Conservation (phyloP, 2,797 vertebrate genomes). For the Botia almorhae region DNA sequence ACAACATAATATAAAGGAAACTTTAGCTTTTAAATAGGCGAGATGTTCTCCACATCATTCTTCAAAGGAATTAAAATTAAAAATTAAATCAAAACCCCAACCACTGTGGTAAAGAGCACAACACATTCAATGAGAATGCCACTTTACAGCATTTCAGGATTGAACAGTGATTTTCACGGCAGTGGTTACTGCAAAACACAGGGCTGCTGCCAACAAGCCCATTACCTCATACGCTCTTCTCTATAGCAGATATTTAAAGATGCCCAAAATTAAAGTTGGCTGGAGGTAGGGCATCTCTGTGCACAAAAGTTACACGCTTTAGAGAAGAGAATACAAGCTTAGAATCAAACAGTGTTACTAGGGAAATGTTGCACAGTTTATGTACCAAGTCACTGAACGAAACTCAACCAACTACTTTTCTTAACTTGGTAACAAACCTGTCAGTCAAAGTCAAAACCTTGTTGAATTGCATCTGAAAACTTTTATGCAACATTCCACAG, state of each 20-base stretch:
- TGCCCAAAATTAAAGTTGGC: slow-evolving; percentile 41
- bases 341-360: slow-evolving; percentile 57
- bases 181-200: slow-evolving; percentile 56
- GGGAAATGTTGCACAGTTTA: slow-evolving; percentile 9
- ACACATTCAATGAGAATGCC: slow-evolving; percentile 9
- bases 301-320: slow-evolving; percentile 36
- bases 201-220: slow-evolving; percentile 79
- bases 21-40: slow-evolving; percentile 67
- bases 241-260: slow-evolving; percentile 47
- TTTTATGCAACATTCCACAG: slow-evolving; percentile 21
- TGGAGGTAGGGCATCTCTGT: slow-evolving; percentile 45
- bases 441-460: not conserved
- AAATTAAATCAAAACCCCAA: slow-evolving; percentile 35
- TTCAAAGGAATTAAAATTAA: slow-evolving; percentile 67
- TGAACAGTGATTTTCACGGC: slow-evolving; percentile 44
- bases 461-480: not conserved
- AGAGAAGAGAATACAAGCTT: slow-evolving; percentile 68
- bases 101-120: slow-evolving; percentile 54
- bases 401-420: not conserved
- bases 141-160: slow-evolving; percentile 34
- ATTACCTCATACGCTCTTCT: slow-evolving; percentile 65
- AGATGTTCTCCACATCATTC: slow-evolving; percentile 96
- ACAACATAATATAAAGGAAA: not conserved
- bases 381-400: not conserved
- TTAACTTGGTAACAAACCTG: not conserved